A percentile compares a stretch with the other conserved stretches of the same genome.
phyloP scores from a whole-genome alignment of 1,140 invertebrate genomes.

The Eufriesea mexicana region DNA sequence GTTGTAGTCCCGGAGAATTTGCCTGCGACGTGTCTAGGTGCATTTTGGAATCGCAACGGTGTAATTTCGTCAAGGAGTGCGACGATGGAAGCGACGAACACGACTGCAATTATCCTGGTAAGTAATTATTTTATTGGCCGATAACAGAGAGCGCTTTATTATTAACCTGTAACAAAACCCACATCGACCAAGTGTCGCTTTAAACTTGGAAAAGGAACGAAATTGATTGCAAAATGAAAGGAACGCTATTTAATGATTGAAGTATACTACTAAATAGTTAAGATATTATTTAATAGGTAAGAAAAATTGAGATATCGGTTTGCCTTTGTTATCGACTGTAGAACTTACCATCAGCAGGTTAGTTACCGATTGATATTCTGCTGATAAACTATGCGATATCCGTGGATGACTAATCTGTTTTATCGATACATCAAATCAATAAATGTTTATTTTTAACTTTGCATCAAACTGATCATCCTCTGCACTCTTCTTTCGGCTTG shows the following conservation, averaged over 20 bases:
- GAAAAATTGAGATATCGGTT: neutral
- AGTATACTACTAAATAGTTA: too few relatives aligned
- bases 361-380: neutral
- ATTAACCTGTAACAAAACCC: neutral
- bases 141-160: neutral
- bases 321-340: neutral
- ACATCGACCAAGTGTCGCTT: neutral
- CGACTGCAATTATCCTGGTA: conserved; percentile 81
- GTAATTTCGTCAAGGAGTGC: conserved; percentile 84
- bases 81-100: conserved; percentile 85
- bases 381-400: neutral
- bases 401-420: neutral
- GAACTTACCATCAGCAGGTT: neutral
- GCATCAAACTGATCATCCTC: neutral
- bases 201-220: neutral
- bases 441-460: neutral
- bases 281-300: too few relatives aligned
- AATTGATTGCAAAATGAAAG: neutral
- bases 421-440: neutral
- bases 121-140: conserved; percentile 71
- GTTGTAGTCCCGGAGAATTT: conserved; percentile 76
- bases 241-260: too few relatives aligned
- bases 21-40: conserved; percentile 79
- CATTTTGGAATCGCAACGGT: conserved; percentile 79
- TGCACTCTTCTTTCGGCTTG: neutral